Conservation (phyloP, 2,797 vertebrate genomes). For the Vultur gryphus region DNA sequence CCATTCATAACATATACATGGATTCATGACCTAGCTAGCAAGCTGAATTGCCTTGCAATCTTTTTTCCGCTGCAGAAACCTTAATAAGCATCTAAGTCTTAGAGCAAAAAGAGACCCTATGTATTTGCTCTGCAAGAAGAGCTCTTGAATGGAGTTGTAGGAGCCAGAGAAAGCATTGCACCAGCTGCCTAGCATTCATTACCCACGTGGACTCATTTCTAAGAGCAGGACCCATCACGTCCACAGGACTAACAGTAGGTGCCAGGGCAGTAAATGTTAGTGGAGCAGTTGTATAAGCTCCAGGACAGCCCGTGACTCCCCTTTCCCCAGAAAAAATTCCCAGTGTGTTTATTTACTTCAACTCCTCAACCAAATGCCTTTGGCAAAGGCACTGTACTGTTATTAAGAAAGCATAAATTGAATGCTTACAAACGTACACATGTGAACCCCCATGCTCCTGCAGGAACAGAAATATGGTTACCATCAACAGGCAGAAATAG, state of each 20-base stretch:
- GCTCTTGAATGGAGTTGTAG: background rate
- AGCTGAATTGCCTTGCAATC: constrained; percentile 24
- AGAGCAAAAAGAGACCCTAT: background rate
- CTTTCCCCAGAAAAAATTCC: background rate
- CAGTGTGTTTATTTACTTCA: background rate
- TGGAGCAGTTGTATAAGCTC: background rate
- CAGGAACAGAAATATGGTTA: background rate
- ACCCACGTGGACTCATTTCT: background rate
- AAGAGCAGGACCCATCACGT: background rate
- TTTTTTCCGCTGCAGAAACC: constrained; percentile 1
- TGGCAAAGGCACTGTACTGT: background rate
- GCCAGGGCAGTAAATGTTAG: background rate
- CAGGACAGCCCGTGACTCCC: background rate
- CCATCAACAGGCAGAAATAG: background rate
- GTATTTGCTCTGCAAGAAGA: background rate
- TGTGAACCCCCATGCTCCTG: background rate
- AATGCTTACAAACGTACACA: rapidly evolving
- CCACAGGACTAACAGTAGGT: background rate
- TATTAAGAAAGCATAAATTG: background rate
- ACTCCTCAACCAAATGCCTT: background rate
- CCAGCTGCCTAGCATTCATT: background rate
- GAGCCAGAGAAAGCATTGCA: background rate
- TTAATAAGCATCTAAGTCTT: background rate
- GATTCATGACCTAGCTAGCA: constrained; percentile 1
- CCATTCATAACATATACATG: constrained; percentile 35